Percentiles rank a stretch among this genome's conserved stretches.
Evolutionary conservation across 2,888 invertebrate species (phyloP).

Genomic region (Mythimna albipuncta): DNA sequence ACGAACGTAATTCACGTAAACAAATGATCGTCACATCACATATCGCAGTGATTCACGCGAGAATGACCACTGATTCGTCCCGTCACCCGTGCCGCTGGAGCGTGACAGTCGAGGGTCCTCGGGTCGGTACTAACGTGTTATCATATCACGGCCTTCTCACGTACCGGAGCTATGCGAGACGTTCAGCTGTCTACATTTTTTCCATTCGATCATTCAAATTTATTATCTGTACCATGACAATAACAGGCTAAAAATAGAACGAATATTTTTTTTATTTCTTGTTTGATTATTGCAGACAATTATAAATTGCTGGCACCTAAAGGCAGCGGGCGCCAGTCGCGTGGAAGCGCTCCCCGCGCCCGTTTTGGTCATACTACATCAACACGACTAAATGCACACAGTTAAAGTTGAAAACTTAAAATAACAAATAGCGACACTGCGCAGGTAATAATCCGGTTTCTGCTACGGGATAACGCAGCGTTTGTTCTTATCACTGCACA

Average conservation of each 20-base stretch:
- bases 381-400: no score
- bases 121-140: conserved; percentile 46
- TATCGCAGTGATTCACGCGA: conserved; percentile 32
- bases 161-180: conserved; percentile 24
- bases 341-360: no score
- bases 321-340: no score
- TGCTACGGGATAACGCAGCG: no score
- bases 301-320: no score
- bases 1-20: not conserved
- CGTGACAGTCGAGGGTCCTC: conserved; percentile 34
- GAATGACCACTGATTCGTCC: conserved; percentile 38
- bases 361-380: no score
- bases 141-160: conserved; percentile 49
- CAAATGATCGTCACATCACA: conserved; percentile 11
- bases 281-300: not conserved
- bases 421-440: no score
- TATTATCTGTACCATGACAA: conserved; percentile 18
- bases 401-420: no score
- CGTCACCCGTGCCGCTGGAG: conserved; percentile 36
- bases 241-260: conserved; percentile 29
- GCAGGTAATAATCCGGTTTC: no score
- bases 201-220: not conserved
- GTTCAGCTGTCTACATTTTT: conserved; percentile 16
- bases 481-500: no score
- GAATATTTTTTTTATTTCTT: not conserved